These are phyloP conservation scores for Cossypha polioptera DNA, from an alignment of 2,797 vertebrate species.

Conservation along the genomic window DNA sequence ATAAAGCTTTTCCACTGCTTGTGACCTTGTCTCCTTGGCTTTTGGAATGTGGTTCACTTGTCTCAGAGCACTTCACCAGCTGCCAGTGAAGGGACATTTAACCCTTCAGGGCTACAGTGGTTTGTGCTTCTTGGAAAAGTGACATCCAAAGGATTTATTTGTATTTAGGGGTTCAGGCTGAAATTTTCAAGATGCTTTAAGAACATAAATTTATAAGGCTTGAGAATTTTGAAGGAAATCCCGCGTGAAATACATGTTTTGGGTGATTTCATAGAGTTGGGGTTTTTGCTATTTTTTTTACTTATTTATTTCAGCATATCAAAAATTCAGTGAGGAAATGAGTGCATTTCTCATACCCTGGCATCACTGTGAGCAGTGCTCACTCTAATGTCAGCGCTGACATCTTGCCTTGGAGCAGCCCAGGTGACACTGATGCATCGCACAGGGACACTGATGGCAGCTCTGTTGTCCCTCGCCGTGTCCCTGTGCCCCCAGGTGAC, in stretches of 20 bases:
- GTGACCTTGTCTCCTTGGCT: not conserved
- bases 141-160: not conserved
- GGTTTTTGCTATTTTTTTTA: not conserved
- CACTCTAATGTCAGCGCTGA: not conserved
- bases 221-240: not conserved
- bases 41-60: not conserved
- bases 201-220: not conserved
- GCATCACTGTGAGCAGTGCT: not conserved
- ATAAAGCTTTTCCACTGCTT: not conserved
- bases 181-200: not conserved
- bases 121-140: not conserved
- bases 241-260: not conserved
- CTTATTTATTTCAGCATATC: too few relatives aligned
- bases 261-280: not conserved
- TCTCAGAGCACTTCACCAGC: not conserved
- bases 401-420: not conserved
- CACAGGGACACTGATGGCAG: accelerated
- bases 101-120: not conserved
- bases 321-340: not conserved
- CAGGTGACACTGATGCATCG: accelerated
- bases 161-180: not conserved
- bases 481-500: too few relatives aligned
- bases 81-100: not conserved
- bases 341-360: not conserved
- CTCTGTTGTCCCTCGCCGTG: not conserved